phyloP scores from a whole-genome alignment of 2,888 invertebrate species.

The Pyrochroa serraticornis region DNA sequence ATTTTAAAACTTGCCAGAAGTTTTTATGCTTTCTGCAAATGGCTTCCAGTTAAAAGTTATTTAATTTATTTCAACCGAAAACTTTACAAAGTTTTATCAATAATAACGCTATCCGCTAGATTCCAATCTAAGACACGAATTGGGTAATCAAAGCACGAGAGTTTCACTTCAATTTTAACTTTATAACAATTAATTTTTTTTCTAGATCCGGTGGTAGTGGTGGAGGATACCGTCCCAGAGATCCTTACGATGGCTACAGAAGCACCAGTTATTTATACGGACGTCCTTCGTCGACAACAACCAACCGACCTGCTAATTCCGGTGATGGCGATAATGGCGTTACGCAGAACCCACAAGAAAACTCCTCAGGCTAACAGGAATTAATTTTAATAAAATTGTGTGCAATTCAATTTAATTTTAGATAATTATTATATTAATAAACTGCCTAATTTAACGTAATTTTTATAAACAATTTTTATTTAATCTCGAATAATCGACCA shows the following conservation, averaged over 20 bases:
- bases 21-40: no score
- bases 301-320: constrained; percentile 48
- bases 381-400: not conserved
- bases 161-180: not conserved
- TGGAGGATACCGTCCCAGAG: constrained; percentile 40
- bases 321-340: constrained; percentile 52
- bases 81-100: no score
- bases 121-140: not conserved
- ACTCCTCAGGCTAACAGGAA: constrained; percentile 33
- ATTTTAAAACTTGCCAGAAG: no score
- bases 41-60: no score
- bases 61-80: no score
- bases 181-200: constrained; percentile 1
- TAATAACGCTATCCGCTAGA: no score
- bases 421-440: not conserved
- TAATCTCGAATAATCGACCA: constrained; percentile 10
- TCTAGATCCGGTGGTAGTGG: constrained; percentile 21
- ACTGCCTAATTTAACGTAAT: constrained; percentile 23
- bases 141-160: not conserved
- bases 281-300: constrained; percentile 59
- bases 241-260: constrained; percentile 49
- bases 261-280: constrained; percentile 65
- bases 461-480: constrained; percentile 9
- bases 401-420: constrained; percentile 17
- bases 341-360: constrained; percentile 52